phyloP scores from a whole-genome alignment of 2,888 invertebrate genomes.

The Amblyteles armatorius region DNA sequence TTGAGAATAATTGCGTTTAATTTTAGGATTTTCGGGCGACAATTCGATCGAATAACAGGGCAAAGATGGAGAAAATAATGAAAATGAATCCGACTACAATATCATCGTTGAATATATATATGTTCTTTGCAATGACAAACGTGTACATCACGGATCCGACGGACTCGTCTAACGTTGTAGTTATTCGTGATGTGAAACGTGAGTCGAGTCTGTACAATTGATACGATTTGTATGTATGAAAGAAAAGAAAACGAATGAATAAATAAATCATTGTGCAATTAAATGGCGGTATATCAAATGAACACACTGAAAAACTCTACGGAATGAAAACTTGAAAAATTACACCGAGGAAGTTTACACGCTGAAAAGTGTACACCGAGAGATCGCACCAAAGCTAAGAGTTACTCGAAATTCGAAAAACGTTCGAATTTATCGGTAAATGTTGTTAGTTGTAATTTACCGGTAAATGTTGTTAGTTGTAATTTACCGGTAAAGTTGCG shows the following conservation, averaged over 20 bases:
- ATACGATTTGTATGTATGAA: conserved; percentile 15
- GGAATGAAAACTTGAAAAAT: no score
- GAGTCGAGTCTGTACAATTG: not conserved
- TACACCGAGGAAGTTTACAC: no score
- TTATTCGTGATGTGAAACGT: not conserved
- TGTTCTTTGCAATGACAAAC: not conserved
- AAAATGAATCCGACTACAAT: not conserved
- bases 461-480: no score
- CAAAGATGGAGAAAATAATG: not conserved
- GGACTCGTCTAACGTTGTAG: not conserved
- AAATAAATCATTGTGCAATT: conserved; percentile 15
- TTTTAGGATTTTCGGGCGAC: not conserved
- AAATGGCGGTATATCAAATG: not conserved
- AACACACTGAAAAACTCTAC: no score
- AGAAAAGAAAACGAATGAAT: not conserved
- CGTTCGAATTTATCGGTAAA: no score
- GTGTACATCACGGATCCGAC: not conserved
- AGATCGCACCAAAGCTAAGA: no score
- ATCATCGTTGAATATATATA: not conserved
- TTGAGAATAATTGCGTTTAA: not conserved
- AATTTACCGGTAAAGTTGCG: no score
- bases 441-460: no score
- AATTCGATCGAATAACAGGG: not conserved
- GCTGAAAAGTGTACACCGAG: no score
- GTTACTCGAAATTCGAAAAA: no score